Evolutionary conservation across 2,797 vertebrate genomes (phyloP).

Genomic region (Onychomys torridus): DNA sequence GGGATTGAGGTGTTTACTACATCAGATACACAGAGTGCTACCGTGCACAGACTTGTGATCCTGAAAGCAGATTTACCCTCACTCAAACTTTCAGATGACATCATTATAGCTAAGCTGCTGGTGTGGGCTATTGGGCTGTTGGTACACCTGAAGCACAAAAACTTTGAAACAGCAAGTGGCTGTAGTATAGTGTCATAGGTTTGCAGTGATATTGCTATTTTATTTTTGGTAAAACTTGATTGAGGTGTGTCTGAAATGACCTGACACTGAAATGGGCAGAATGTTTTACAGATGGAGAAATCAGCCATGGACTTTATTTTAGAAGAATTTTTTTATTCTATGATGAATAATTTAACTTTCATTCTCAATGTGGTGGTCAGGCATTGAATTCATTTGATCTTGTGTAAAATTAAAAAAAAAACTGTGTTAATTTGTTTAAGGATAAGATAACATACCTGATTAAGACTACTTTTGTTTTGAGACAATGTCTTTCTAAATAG

Average conservation of each 20-base stretch:
- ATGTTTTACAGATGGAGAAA: background rate
- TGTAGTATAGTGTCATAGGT: background rate
- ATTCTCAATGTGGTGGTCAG: background rate
- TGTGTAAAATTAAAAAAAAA: too few species aligned
- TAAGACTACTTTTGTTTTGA: background rate
- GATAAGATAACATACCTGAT: background rate
- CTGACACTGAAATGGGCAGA: background rate
- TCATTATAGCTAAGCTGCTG: background rate
- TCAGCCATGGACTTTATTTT: background rate
- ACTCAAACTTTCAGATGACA: background rate
- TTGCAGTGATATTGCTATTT: background rate
- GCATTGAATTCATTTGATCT: background rate
- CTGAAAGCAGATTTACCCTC: background rate
- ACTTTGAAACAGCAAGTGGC: background rate
- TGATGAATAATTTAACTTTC: background rate
- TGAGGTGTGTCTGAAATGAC: background rate
- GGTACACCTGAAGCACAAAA: background rate
- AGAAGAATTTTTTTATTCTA: background rate
- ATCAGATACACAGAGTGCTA: background rate
- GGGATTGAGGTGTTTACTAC: too few species aligned
- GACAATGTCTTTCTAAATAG: too few species aligned
- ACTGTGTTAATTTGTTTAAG: too few species aligned
- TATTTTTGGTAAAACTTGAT: background rate
- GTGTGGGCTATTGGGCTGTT: background rate
- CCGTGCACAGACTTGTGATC: background rate